These are phyloP conservation scores for Torymus auratus DNA, from an alignment of 2,888 invertebrate species.

Conservation along the genomic window DNA sequence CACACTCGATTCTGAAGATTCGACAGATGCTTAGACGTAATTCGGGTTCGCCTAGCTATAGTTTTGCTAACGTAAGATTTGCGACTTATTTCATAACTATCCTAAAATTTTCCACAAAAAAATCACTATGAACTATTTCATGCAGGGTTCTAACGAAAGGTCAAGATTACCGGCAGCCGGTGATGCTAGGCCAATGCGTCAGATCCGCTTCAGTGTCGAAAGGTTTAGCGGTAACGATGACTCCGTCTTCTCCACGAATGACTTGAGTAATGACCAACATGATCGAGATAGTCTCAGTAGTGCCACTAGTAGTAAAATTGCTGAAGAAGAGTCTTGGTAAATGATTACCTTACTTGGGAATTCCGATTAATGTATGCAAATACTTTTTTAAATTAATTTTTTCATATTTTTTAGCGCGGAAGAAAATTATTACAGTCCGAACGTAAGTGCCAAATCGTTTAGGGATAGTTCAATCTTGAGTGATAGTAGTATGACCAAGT, in stretches of 20 bases:
- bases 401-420: slow-evolving; percentile 44
- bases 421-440: slow-evolving; percentile 63
- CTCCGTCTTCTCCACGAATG: slow-evolving; percentile 31
- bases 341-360: background rate
- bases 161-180: background rate
- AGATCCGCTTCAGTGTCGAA: slow-evolving; percentile 72
- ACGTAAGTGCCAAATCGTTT: slow-evolving; percentile 59
- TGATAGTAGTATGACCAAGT: slow-evolving; percentile 58
- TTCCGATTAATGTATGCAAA: background rate
- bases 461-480: slow-evolving; percentile 64
- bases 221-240: slow-evolving; percentile 55
- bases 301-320: slow-evolving; percentile 44
- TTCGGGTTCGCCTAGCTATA: slow-evolving; percentile 64
- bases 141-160: slow-evolving; percentile 28
- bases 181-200: slow-evolving; percentile 64
- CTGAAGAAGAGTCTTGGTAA: slow-evolving; percentile 55
- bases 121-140: too few relatives aligned
- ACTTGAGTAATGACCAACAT: slow-evolving; percentile 23
- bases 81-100: background rate
- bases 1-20: slow-evolving; percentile 74
- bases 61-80: slow-evolving; percentile 18
- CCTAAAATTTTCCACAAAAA: too few relatives aligned
- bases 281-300: slow-evolving; percentile 22
- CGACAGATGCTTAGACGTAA: slow-evolving; percentile 68
- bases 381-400: too few relatives aligned